Base-by-base conservation (phyloP, 2,888 invertebrate genomes). In the Deilephila porcellus region DNA sequence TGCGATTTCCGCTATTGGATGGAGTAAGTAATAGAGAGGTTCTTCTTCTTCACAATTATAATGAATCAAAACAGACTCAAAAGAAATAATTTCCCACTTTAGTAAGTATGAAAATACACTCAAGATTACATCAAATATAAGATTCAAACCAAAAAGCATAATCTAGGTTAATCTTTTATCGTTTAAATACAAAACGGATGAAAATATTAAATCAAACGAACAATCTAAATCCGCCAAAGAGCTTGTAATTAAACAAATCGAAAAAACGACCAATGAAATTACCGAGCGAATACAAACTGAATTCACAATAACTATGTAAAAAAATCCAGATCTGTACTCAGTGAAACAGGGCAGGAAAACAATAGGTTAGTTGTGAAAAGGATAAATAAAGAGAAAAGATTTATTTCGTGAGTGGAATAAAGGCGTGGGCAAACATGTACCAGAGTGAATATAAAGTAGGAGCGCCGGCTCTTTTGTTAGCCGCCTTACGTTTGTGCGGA, bases 371-470 rank as follows among this genome's bases (percentile, higher is more conserved):
- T 67, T 67, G 67, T 80, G 84, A 85, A 84, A 86, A 85, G 87
- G 86, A 89, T 89, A 89, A 90, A 88, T 88, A 88, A 86, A 84
- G 83, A 79, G 79, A 81, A 76, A 82, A 89, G 89, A 90, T 90
- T 90, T 89, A 90, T 90, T 89, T 84, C 90, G 90, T 90, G 90
- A 85, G 86, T 74, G 80, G 90, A 90, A 90, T 89, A 87, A 83
- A 83, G 81, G 67, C 78, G 78, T 78, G 75, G 79, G 79, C 77
- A 83, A 81, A 83, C 83, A 87, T 83, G 86, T 82, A 78, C 76
- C 80, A 81, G 75, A 76, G 71, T 78, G 88, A 89, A 89, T 89
- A 84, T 87, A 86, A 89, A 89, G 84, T 82, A 86, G 84, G 60
- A 34, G 34, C 59, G 59, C 59, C 71, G 67, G 67, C 52, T 52